Conservation (phyloP, 2,113 vertebrate genomes). For the Propithecus coquereli region DNA sequence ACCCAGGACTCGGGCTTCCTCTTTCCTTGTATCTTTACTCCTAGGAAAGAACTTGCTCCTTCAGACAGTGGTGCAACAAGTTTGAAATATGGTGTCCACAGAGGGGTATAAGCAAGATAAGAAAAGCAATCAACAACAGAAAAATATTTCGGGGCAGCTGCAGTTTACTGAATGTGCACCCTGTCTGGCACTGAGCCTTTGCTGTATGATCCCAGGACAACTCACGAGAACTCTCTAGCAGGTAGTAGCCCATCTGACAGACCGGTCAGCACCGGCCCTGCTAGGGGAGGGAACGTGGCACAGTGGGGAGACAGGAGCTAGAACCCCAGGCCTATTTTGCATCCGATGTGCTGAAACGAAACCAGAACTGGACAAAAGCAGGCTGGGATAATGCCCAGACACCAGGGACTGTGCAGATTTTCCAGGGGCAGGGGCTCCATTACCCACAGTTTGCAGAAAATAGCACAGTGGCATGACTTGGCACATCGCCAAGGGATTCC, state of each 20-base stretch:
- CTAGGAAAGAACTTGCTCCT: background rate
- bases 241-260: too few species aligned
- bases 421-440: background rate
- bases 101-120: background rate
- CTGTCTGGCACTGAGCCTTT: background rate
- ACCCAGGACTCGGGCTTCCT: background rate
- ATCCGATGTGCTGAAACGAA: background rate
- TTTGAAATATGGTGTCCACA: background rate
- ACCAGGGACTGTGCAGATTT: background rate
- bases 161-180: background rate
- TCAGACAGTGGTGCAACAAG: background rate
- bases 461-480: too few species aligned
- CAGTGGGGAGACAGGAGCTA: rapidly evolving
- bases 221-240: background rate
- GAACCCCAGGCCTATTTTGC: background rate
- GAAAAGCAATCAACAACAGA: background rate
- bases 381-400: background rate
- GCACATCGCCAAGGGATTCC: background rate
- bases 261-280: rapidly evolving
- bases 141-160: background rate
- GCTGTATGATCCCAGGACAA: background rate
- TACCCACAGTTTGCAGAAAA: background rate
- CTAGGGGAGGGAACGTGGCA: rapidly evolving
- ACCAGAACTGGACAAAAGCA: background rate
- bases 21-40: background rate